Conservation (phyloP, 2,797 vertebrate genomes). For the Crocidura indochinensis region DNA sequence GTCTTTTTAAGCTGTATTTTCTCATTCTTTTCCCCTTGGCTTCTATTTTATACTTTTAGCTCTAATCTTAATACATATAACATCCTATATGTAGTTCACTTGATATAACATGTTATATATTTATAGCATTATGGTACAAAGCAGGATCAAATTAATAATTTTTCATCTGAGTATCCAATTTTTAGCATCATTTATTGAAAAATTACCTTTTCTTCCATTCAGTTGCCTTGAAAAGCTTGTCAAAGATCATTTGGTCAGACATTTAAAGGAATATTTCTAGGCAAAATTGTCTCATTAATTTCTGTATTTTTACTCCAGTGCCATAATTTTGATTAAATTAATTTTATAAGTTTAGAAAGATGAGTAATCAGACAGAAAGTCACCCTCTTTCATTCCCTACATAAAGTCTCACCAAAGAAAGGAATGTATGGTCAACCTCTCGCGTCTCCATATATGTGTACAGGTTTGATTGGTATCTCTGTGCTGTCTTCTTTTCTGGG, state of each 20-base stretch:
- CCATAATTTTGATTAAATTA: slow-evolving; percentile 37
- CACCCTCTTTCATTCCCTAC: background rate
- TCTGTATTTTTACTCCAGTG: slow-evolving; percentile 6
- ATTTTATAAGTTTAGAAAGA: background rate
- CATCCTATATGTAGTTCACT: too few relatives aligned
- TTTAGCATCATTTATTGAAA: slow-evolving; percentile 22
- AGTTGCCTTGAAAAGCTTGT: slow-evolving; percentile 36
- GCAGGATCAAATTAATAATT: background rate
- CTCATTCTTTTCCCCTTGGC: background rate
- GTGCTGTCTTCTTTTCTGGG: slow-evolving; percentile 23
- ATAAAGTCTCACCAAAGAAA: background rate
- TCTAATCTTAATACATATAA: too few relatives aligned
- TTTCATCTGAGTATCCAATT: background rate
- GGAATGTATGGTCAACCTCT: background rate
- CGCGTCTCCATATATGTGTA: background rate
- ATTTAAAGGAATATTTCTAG: slow-evolving; percentile 47
- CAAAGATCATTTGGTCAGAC: slow-evolving; percentile 38
- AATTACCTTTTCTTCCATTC: slow-evolving; percentile 10
- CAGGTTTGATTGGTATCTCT: background rate
- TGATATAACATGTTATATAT: background rate
- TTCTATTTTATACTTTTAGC: background rate
- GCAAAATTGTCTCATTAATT: background rate
- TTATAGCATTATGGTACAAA: slow-evolving; percentile 1
- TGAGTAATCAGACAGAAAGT: background rate
- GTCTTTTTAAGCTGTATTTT: background rate